Base-by-base conservation (phyloP, 2,113 vertebrate genomes). In the Brachyistius frenatus region DNA sequence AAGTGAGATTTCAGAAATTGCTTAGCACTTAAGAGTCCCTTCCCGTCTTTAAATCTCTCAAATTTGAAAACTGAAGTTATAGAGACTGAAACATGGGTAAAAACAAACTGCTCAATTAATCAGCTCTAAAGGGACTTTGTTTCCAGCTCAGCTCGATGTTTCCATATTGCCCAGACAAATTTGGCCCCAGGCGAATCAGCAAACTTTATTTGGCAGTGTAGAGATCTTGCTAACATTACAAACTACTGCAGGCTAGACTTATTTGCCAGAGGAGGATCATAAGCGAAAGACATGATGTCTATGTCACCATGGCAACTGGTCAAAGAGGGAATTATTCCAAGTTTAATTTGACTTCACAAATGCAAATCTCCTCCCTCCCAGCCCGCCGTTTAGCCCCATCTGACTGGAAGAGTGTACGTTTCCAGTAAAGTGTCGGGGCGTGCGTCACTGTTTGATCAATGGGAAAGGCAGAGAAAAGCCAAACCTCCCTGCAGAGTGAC, bases 221-320 rank as follows among this genome's bases (percentile, higher is more conserved):
- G 66, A 50, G 37, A 23, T 84, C 60, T 78, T 78, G 13, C 72
- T 60, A 77, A 30, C 53, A 23, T 83, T 81, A 74, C 57, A 81
- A 85, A 87, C 62, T 67, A 83, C 81, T 78, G 78, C 78, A 71
- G 78, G 72, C 73, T 39, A 60, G 64, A 83, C 65, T 73, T 81
- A 66, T 86, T 74, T n/a, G 72, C 81, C 64, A 7, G 3, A 71
- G 72, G 71, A 83, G 80, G 54, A 55, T 37, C 7, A 31, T 78
- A 62, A 77, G 64, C 60, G 74, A 85, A 81, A 86, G 56, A 70
- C 81, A 7, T 49, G 65, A 86, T 74, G 66, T 66, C 67, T 67
- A 54, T 72, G 63, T 91, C 80, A 49, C 91, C 85, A 91, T 92
- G 83, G 89, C 86, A 91, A 91, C 90, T 66, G 66, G 50, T 83